Conservation (phyloP, 2,888 invertebrate genomes). For the Agriopis marginaria region DNA sequence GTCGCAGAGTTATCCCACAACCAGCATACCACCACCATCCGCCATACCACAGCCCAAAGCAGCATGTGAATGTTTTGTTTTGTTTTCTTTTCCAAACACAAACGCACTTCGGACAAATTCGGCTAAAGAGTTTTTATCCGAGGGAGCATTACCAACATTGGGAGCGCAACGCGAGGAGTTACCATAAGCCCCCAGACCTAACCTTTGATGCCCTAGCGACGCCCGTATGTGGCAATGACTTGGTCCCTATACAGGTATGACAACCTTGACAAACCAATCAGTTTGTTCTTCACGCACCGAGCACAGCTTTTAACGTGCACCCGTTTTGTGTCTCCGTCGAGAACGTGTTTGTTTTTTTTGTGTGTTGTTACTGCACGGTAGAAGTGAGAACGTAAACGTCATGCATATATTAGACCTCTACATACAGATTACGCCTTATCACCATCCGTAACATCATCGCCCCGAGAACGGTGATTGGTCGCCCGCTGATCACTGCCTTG, state of each 20-base stretch:
- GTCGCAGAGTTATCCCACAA: conserved; percentile 71
- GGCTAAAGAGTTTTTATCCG: conserved; percentile 85
- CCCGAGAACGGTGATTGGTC: no score
- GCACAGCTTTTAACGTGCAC: conserved; percentile 82
- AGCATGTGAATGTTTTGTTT: conserved; percentile 87
- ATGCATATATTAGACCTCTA: not conserved
- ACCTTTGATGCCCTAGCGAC: conserved; percentile 82
- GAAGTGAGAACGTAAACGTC: conserved; percentile 37
- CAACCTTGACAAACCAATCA: conserved; percentile 71
- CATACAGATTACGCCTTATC: not conserved
- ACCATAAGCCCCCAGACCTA: conserved; percentile 85
- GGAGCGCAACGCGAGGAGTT: conserved; percentile 88
- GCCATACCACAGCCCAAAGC: conserved; percentile 81
- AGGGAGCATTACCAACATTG: conserved; percentile 89
- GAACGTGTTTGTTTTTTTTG: conserved; percentile 61
- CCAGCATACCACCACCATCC: conserved; percentile 73
- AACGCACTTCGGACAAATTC: conserved; percentile 84
- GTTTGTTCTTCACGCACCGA: conserved; percentile 74
- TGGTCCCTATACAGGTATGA: conserved; percentile 86
- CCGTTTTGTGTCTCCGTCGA: conserved; percentile 56
- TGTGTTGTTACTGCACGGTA: conserved; percentile 71
- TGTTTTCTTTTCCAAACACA: conserved; percentile 85
- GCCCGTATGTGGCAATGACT: conserved; percentile 82
- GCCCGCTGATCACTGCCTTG: no score
- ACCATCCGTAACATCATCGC: not conserved